Percentiles rank a stretch among this genome's conserved stretches.
phyloP scores from a whole-genome alignment of 2,888 invertebrate genomes.

The Cantharis rufa region DNA sequence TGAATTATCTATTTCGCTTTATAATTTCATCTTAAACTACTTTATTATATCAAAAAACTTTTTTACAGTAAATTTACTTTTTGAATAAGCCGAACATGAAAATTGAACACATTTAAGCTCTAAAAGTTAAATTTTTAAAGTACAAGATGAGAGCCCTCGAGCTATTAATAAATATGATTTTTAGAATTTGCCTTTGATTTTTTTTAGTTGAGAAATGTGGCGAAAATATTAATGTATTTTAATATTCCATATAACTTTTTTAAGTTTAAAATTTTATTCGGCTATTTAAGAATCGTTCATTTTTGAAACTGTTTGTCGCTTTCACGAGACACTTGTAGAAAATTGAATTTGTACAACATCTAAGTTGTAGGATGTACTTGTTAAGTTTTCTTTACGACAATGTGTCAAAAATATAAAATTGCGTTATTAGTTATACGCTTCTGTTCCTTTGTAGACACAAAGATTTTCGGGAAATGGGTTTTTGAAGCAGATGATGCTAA shows the following conservation, averaged over 20 bases:
- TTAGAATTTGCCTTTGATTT: background rate
- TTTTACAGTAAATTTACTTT: background rate
- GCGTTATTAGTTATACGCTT: conserved; percentile 14
- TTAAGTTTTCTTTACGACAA: conserved; percentile 5
- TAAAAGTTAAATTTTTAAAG: background rate
- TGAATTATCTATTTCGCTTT: background rate
- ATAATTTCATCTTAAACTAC: background rate
- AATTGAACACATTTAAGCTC: background rate
- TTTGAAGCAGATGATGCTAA: conserved; percentile 2
- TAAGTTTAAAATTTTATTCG: background rate
- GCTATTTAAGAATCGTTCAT: background rate
- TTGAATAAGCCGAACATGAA: background rate
- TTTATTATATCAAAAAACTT: background rate
- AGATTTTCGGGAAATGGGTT: conserved; percentile 6
- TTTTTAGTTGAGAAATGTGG: background rate
- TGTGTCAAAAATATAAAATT: conserved; percentile 18
- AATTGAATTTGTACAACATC: conserved; percentile 14
- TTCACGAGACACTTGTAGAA: conserved; percentile 8
- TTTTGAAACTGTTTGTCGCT: background rate
- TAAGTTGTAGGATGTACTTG: conserved; percentile 4
- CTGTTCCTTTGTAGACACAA: conserved; percentile 5
- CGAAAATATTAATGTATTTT: background rate
- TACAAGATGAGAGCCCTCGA: background rate
- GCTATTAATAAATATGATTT: background rate
- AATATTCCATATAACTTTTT: background rate